Evolutionary conservation across 2,113 vertebrate species (phyloP).

Genomic region (Thunnus maccoyii): DNA sequence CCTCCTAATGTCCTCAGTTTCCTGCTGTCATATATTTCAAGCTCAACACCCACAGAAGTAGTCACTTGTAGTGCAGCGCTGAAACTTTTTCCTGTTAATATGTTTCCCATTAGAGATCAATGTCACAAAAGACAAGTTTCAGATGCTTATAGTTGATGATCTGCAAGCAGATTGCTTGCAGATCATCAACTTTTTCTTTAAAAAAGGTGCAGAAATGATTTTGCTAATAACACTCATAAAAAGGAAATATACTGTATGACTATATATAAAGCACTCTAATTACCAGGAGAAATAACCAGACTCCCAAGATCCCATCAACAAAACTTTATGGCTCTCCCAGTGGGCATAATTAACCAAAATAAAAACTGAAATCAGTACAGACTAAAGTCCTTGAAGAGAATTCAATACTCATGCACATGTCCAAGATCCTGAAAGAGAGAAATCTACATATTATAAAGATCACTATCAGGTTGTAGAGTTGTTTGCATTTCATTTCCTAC

Average conservation of each 20-base stretch:
- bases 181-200: not conserved
- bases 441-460: constrained; percentile 2
- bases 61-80: not conserved
- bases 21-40: not conserved
- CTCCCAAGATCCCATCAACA: constrained; percentile 22
- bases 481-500: not conserved
- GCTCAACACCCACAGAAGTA: not conserved
- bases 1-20: constrained; percentile 1
- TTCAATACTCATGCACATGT: constrained; percentile 9
- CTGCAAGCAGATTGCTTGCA: not conserved
- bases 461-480: not conserved
- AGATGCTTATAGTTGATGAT: not conserved
- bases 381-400: constrained; percentile 26
- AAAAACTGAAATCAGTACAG: constrained; percentile 6
- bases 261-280: constrained; percentile 5
- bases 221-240: not conserved
- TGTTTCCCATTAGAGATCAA: constrained; percentile 4
- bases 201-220: not conserved
- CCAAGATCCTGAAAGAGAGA: not conserved
- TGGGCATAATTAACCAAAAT: constrained; percentile 54
- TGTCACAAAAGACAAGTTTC: constrained; percentile 4
- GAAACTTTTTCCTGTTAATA: not conserved
- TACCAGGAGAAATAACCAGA: constrained; percentile 39
- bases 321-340: constrained; percentile 39
- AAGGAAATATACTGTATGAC: not conserved